Evolutionary conservation across 2,113 vertebrate species (phyloP).

Genomic region (Lethenteron camtschaticum): DNA sequence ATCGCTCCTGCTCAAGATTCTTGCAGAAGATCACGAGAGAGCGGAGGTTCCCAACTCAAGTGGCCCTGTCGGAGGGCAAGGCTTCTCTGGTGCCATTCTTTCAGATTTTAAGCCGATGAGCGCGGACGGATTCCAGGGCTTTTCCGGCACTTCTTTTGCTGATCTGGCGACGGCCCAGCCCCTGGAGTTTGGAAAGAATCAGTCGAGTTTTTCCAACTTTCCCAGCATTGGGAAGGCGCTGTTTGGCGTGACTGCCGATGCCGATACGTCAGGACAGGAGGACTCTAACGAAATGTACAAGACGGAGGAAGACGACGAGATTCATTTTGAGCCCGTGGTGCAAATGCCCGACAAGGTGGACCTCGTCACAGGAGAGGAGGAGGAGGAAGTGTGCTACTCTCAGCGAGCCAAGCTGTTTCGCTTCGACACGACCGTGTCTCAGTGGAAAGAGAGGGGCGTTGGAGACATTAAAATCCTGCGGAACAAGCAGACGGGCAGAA

Average conservation of each 20-base stretch:
- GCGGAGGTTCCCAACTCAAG: background rate
- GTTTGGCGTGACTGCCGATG: conserved; percentile 21
- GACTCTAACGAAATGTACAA: conserved; percentile 70
- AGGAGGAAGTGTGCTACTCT: conserved; percentile 63
- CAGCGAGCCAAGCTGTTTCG: conserved; percentile 78
- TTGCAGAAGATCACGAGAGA: background rate
- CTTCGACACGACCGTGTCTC: conserved; percentile 55
- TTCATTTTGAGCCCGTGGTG: conserved; percentile 88
- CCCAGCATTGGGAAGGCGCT: conserved; percentile 45
- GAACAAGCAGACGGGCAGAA: conserved; percentile 55
- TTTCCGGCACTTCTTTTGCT: conserved; percentile 29
- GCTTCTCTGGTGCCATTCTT: too few relatives aligned
- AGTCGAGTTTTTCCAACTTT: conserved; percentile 64
- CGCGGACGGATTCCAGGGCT: too few relatives aligned
- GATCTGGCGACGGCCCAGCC: conserved; percentile 44
- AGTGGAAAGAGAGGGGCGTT: conserved; percentile 93
- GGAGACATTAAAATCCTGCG: conserved; percentile 77
- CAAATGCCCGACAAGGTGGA: conserved; percentile 89
- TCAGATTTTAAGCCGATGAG: too few relatives aligned
- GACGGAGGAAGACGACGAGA: conserved; percentile 75
- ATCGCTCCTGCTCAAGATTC: conserved; percentile 3
- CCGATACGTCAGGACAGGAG: conserved; percentile 22
- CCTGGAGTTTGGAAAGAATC: conserved; percentile 50
- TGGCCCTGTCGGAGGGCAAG: too few relatives aligned
- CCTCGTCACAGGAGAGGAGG: conserved; percentile 79